These are phyloP conservation scores for Agonopterix alstromeriana DNA, from an alignment of 2,888 invertebrate genomes.

Conservation along the genomic window DNA sequence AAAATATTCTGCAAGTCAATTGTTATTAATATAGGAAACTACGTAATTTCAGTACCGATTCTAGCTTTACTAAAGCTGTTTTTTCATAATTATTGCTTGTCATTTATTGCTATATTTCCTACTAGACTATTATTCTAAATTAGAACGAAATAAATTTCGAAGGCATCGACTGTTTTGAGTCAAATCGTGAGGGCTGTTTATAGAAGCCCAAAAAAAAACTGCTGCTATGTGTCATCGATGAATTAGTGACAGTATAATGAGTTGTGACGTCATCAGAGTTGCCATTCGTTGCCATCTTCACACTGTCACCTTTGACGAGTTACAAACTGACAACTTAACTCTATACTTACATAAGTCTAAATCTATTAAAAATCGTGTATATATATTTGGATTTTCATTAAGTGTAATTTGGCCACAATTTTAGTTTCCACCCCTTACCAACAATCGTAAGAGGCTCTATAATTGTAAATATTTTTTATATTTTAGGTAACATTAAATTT, in stretches of 20 bases:
- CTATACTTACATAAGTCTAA: slow-evolving; percentile 43
- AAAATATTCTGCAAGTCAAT: slow-evolving; percentile 62
- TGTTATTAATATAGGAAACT: slow-evolving; percentile 53
- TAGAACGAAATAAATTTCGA: slow-evolving; percentile 6
- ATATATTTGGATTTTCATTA: slow-evolving; percentile 73
- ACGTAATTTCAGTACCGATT: slow-evolving; percentile 62
- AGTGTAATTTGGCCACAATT: slow-evolving; percentile 76
- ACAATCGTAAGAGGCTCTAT: slow-evolving; percentile 55
- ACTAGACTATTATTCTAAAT: slow-evolving; percentile 42
- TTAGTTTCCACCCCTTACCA: slow-evolving; percentile 64
- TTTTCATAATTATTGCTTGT: slow-evolving; percentile 63
- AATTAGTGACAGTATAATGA: slow-evolving; percentile 2
- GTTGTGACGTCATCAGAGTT: slow-evolving; percentile 4
- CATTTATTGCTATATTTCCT: slow-evolving; percentile 65
- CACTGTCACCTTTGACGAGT: slow-evolving; percentile 11
- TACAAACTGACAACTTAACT: slow-evolving; percentile 27
- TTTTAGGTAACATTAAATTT: slow-evolving; percentile 64
- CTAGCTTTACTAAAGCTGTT: slow-evolving; percentile 72
- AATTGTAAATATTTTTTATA: slow-evolving; percentile 65
- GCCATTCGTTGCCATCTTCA: neutral
- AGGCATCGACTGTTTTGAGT: neutral
- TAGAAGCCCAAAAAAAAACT: neutral
- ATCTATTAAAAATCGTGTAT: slow-evolving; percentile 67
- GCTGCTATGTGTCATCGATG: neutral
- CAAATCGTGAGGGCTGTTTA: neutral